Evolutionary conservation across 2,888 invertebrate genomes (phyloP).

Genomic region (Nephrotoma appendiculata): DNA sequence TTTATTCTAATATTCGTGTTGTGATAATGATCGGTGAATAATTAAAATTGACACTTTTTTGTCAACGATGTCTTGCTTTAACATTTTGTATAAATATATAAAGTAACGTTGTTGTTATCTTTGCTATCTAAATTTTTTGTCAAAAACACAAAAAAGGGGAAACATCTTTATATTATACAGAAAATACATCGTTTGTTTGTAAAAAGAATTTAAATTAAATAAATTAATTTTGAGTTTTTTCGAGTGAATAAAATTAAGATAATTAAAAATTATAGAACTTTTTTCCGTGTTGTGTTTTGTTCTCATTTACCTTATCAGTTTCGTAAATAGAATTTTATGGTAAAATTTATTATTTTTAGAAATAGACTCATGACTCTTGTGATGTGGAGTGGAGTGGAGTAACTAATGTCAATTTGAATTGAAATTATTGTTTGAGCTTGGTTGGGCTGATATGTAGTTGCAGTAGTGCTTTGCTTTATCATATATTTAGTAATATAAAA

Average conservation of each 20-base stretch:
- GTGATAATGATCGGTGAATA: background rate
- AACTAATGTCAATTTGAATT: too few species aligned
- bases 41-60: background rate
- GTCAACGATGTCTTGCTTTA: background rate
- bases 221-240: background rate
- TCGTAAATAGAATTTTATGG: background rate
- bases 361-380: too few species aligned
- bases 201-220: background rate
- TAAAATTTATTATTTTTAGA: too few species aligned
- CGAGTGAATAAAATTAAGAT: background rate
- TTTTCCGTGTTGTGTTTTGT: background rate
- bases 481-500: too few species aligned
- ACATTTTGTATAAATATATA: background rate
- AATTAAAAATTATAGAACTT: background rate
- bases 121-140: background rate
- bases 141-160: background rate
- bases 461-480: too few species aligned
- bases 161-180: background rate
- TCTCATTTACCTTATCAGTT: background rate
- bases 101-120: background rate
- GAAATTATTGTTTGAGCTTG: too few species aligned
- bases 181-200: background rate
- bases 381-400: too few species aligned
- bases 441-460: too few species aligned
- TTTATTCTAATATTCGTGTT: background rate